A percentile compares a stretch with the other conserved stretches of the same genome.
These are phyloP conservation scores for Stegastes partitus DNA, from an alignment of 2,113 vertebrate genomes.

Conservation along the genomic window DNA sequence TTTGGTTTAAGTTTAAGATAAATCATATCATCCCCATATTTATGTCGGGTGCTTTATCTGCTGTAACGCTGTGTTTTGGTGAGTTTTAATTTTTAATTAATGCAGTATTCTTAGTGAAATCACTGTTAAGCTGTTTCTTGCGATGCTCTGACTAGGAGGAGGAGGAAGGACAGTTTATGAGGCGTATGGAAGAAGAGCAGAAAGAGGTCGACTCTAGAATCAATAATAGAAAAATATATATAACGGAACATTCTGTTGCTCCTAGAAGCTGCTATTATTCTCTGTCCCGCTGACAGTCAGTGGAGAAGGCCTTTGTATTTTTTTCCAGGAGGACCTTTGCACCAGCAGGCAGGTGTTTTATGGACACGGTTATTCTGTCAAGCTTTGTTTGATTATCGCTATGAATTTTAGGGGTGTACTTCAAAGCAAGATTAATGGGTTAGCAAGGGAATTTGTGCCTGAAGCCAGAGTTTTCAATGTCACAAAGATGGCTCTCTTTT, in stretches of 20 bases:
- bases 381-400: too few species aligned
- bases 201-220: slow-evolving; percentile 21
- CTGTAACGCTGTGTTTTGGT: not conserved
- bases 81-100: not conserved
- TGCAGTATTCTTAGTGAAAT: not conserved
- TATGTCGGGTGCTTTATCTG: not conserved
- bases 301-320: not conserved
- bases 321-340: not conserved
- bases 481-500: too few species aligned
- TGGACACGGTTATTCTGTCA: too few species aligned
- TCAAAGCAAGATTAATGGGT: too few species aligned
- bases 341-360: not conserved
- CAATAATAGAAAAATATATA: slow-evolving; percentile 50
- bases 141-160: slow-evolving; percentile 26
- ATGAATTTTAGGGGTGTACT: too few species aligned
- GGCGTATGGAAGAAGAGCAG: not conserved
- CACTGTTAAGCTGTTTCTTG: not conserved
- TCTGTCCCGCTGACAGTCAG: slow-evolving; percentile 5
- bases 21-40: too few species aligned
- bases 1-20: not conserved
- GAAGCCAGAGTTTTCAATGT: too few species aligned
- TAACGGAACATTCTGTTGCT: slow-evolving; percentile 16
- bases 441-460: too few species aligned
- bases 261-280: not conserved
- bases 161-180: slow-evolving; percentile 25